Conservation (phyloP, 2,797 vertebrate genomes). For the Enoplosus armatus region DNA sequence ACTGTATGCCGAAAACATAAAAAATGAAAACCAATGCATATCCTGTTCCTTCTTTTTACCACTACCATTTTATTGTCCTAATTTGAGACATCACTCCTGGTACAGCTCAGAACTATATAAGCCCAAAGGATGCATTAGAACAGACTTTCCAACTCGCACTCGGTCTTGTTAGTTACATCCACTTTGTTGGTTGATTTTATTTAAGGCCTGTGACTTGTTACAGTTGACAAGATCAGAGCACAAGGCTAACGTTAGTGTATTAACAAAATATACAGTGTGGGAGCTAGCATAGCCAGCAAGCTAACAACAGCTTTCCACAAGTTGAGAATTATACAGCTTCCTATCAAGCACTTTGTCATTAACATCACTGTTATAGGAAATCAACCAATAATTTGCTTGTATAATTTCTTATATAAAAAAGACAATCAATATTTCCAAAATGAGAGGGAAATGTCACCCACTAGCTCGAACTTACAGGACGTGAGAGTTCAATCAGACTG, state of each 20-base stretch:
- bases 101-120: neutral
- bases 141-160: neutral
- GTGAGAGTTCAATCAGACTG: neutral
- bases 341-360: neutral
- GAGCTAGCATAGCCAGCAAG: neutral
- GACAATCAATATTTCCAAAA: neutral
- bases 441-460: neutral
- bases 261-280: neutral
- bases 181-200: neutral
- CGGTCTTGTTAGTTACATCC: slow-evolving; percentile 8
- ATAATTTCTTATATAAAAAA: neutral
- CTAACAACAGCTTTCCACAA: neutral
- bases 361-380: too few species aligned
- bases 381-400: too few species aligned
- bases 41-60: neutral
- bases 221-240: slow-evolving; percentile 1
- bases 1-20: slow-evolving; percentile 17
- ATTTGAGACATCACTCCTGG: slow-evolving; percentile 13
- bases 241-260: neutral
- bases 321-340: neutral
- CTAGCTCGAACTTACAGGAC: neutral
- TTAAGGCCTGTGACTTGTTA: neutral
- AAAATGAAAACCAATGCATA: neutral
- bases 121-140: neutral
- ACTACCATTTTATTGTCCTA: neutral